Conservation (phyloP, 2,113 vertebrate genomes). For the Campylomormyrus tamandua region DNA sequence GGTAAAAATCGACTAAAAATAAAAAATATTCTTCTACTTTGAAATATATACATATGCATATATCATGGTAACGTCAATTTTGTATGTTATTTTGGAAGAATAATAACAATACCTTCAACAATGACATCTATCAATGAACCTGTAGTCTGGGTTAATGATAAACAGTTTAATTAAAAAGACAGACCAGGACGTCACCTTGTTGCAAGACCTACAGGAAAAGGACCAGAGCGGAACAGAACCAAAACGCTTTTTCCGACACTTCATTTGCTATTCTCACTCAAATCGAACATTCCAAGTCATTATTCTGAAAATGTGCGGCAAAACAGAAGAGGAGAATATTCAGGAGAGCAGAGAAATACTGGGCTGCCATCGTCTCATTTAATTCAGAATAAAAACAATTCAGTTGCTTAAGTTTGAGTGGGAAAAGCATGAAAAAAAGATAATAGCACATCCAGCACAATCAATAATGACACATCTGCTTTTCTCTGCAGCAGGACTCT, state of each 20-base stretch:
- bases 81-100: background rate
- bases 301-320: background rate
- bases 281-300: background rate
- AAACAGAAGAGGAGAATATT: background rate
- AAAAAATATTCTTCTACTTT: background rate
- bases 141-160: background rate
- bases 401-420: background rate
- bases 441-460: background rate
- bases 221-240: background rate
- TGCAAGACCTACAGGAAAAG: background rate
- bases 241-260: background rate
- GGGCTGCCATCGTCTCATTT: background rate
- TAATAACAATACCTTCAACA: background rate
- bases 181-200: background rate
- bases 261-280: background rate
- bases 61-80: background rate
- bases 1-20: background rate
- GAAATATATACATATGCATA: background rate
- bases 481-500: background rate
- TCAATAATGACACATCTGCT: background rate
- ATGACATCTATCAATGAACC: background rate
- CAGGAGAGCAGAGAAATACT: background rate
- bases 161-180: background rate
- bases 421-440: background rate
- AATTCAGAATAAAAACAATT: background rate